These are phyloP conservation scores for Pycnonotus jocosus DNA, from an alignment of 2,113 vertebrate genomes.

Conservation along the genomic window DNA sequence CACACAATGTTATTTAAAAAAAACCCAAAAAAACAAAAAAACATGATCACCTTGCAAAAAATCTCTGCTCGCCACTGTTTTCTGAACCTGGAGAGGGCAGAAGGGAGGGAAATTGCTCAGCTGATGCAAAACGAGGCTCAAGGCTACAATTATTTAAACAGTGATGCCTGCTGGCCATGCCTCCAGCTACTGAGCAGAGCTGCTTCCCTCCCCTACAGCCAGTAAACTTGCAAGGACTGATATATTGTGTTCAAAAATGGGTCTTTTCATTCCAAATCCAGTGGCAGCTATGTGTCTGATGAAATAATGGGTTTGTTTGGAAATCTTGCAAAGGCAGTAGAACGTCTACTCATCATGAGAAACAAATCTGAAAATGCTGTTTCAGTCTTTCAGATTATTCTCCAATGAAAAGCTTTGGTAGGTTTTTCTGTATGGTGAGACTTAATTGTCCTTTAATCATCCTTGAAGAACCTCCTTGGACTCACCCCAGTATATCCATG, in stretches of 20 bases:
- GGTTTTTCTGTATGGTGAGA: background rate
- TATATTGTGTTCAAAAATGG: background rate
- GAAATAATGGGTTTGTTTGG: background rate
- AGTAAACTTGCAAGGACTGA: background rate
- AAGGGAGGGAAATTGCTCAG: background rate
- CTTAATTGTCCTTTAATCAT: background rate
- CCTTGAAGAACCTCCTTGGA: background rate
- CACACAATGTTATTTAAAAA: background rate
- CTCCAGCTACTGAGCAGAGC: background rate
- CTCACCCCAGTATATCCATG: fast-evolving
- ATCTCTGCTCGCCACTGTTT: background rate
- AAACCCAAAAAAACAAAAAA: background rate
- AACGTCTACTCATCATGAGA: background rate
- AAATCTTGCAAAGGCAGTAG: background rate
- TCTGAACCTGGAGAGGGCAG: background rate
- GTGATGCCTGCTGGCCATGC: background rate
- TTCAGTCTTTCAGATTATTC: background rate
- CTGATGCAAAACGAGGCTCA: background rate
- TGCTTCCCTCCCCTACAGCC: background rate
- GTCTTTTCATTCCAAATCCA: background rate
- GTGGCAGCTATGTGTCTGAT: fast-evolving
- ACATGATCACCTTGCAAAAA: background rate
- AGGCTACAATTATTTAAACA: background rate
- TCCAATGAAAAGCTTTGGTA: background rate
- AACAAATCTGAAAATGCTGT: background rate